Evolutionary conservation across 2,797 vertebrate genomes (phyloP).

Genomic region (Protonibea diacanthus): DNA sequence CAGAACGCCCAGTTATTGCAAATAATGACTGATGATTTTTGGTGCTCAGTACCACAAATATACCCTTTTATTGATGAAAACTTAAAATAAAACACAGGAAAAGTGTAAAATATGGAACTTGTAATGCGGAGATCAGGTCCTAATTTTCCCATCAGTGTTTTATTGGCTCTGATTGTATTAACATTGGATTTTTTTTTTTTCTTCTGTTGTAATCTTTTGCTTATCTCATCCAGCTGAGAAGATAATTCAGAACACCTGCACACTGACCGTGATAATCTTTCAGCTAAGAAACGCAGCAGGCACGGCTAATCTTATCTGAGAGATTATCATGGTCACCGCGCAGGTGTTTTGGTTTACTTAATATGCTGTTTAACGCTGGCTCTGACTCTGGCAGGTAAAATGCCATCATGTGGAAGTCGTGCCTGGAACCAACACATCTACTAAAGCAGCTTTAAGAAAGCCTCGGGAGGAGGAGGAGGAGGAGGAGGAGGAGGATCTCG

Average conservation of each 20-base stretch:
- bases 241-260: constrained; percentile 33
- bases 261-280: constrained; percentile 12
- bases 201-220: neutral
- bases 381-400: constrained; percentile 4
- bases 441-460: neutral
- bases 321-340: constrained; percentile 25
- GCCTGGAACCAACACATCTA: neutral
- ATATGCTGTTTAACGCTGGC: constrained; percentile 18
- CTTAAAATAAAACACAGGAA: too few species aligned
- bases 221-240: constrained; percentile 35
- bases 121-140: neutral
- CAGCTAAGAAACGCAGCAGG: constrained; percentile 21
- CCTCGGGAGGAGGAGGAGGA: neutral
- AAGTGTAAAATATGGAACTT: too few species aligned
- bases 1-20: too few species aligned
- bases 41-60: too few species aligned
- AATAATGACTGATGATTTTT: too few species aligned
- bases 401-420: neutral
- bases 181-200: neutral
- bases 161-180: neutral
- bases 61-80: too few species aligned
- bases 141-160: neutral
- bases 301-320: constrained; percentile 16
- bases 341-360: constrained; percentile 25
- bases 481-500: neutral